Evolutionary conservation across 2,113 vertebrate species (phyloP).

Genomic region (Chaetorhynchus papuensis): DNA sequence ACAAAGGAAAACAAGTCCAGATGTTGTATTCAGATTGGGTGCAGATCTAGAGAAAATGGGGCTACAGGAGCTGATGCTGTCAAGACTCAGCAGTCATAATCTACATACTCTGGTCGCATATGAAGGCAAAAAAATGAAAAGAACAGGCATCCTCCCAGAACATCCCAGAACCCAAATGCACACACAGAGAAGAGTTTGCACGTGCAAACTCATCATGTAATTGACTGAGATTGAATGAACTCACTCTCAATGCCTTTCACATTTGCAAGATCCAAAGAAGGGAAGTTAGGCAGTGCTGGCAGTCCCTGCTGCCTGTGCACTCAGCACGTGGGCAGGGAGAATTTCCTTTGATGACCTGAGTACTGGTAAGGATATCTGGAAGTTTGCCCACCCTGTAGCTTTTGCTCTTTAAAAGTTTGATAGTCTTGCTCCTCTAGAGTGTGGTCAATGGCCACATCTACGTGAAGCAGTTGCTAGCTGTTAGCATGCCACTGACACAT

Average conservation of each 20-base stretch:
- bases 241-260: not conserved
- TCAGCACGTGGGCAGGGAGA: not conserved
- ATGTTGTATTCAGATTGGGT: not conserved
- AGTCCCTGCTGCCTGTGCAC: not conserved
- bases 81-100: not conserved
- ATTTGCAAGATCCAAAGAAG: rapidly evolving
- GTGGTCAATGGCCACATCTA: not conserved
- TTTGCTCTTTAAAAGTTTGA: not conserved
- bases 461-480: not conserved
- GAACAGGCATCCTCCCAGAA: not conserved
- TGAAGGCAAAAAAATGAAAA: not conserved
- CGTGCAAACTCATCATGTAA: not conserved
- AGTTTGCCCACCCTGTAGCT: not conserved
- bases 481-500: not conserved
- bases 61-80: not conserved
- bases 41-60: not conserved
- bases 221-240: not conserved
- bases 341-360: not conserved
- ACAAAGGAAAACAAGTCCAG: not conserved
- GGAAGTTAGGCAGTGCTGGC: not conserved
- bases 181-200: not conserved
- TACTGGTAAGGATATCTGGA: not conserved
- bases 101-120: not conserved
- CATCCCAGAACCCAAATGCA: not conserved
- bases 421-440: not conserved